A percentile compares a stretch with the other conserved stretches of the same genome.
Evolutionary conservation across 2,113 vertebrate species (phyloP).

Genomic region (Rhombomys opimus): DNA sequence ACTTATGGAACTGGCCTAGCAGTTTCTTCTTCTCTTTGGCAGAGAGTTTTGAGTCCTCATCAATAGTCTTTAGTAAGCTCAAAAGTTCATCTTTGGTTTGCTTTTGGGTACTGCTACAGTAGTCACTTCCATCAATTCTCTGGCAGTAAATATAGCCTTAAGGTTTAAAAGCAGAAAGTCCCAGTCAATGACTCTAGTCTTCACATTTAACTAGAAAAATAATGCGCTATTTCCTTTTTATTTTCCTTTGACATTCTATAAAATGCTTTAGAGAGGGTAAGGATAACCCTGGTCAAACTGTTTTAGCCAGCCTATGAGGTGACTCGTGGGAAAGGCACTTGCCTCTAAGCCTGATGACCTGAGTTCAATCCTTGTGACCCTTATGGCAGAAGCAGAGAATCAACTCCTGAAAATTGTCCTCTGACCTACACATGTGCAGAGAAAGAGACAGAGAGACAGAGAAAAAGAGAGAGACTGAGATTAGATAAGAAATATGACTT

Average conservation of each 20-base stretch:
- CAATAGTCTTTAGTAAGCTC: slow-evolving; percentile 91
- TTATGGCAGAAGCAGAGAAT: neutral
- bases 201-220: slow-evolving; percentile 40
- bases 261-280: slow-evolving; percentile 25
- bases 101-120: slow-evolving; percentile 88
- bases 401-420: neutral
- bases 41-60: slow-evolving; percentile 93
- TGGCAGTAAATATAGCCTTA: slow-evolving; percentile 92
- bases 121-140: slow-evolving; percentile 88
- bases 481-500: neutral
- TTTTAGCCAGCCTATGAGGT: neutral
- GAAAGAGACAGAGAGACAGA: neutral
- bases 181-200: slow-evolving; percentile 28
- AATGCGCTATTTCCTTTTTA: neutral
- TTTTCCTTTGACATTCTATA: neutral
- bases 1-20: slow-evolving; percentile 94
- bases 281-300: neutral
- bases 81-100: slow-evolving; percentile 93
- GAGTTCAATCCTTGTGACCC: neutral
- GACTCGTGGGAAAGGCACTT: neutral
- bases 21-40: slow-evolving; percentile 93
- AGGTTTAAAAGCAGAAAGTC: slow-evolving; percentile 66
- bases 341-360: neutral
- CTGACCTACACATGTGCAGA: neutral
- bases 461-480: neutral